Percentiles rank a stretch among this genome's conserved stretches.
phyloP scores from a whole-genome alignment of 2,888 invertebrate species.

The Dolomedes plantarius region DNA sequence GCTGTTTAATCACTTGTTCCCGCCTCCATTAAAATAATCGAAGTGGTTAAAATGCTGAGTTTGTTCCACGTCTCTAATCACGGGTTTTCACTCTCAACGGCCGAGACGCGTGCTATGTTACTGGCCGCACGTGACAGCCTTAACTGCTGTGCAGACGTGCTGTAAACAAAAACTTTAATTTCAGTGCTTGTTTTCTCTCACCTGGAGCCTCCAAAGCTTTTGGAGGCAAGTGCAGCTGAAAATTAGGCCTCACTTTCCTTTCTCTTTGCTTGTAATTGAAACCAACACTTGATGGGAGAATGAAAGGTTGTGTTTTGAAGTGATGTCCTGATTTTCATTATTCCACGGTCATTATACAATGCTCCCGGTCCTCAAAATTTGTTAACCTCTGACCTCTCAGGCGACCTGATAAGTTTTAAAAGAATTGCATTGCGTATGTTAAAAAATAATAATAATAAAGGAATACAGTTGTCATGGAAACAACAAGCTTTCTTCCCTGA shows the following conservation, averaged over 20 bases:
- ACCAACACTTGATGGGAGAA: too few species aligned
- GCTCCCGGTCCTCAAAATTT: too few species aligned
- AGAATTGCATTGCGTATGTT: too few species aligned
- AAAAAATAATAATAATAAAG: too few species aligned
- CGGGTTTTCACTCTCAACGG: neutral
- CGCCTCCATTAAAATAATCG: neutral
- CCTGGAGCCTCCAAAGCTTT: neutral
- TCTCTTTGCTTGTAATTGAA: too few species aligned
- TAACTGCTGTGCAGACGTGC: neutral
- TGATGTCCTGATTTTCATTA: too few species aligned
- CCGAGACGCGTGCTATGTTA: neutral
- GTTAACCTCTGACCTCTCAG: too few species aligned
- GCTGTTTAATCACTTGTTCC: neutral
- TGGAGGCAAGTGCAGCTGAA: neutral
- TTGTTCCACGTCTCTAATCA: neutral
- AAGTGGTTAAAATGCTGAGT: neutral
- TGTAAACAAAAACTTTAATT: conserved; percentile 8
- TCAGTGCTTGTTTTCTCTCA: neutral
- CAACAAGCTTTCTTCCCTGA: too few species aligned
- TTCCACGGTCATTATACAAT: too few species aligned
- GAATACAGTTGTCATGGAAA: too few species aligned
- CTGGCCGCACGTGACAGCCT: neutral
- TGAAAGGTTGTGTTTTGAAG: too few species aligned
- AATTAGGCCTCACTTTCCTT: neutral
- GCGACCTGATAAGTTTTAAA: too few species aligned